Base-by-base conservation (phyloP, 30 jellyfish, hydroid and myxozoan species). In the Turritopsis dohrnii region DNA sequence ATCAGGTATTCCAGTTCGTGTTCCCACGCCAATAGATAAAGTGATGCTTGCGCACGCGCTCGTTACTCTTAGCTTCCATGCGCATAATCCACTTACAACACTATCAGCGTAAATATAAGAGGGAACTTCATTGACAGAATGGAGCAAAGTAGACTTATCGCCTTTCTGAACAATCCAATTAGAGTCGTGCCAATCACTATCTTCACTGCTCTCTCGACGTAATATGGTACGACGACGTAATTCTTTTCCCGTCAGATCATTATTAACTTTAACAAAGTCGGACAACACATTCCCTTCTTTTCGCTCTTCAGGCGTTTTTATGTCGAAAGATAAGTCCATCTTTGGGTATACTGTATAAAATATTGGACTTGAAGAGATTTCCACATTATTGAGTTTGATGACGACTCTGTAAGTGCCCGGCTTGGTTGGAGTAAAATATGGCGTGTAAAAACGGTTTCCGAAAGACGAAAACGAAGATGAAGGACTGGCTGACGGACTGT, bases 151-250 rank as follows among this genome's bases (percentile, higher is more conserved):
- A 9, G 83, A 74, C 41, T 74, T 74, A 74, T 74, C 83, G 7
- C 83, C 83, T 30, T 74, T 74, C 23, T 74, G 83, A 26, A 74
- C 83, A 17, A 74, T 30, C 83, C 83, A 74, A 18, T 26, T 26
- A 24, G 54, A 24, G 41, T 29, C 83, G 0, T 29, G 54, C 83
- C 83, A 74, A 24, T 74, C 83, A 21, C 54, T n/a, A 71, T 74
- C 83, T 74, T 74, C 83, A 4, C 83, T 74, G 83, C 71, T 74
- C 23, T 74, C 65, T 16, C 83, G 83, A n/a, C 83, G 83, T 7
- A 29, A 23, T 21, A 74, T 1, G 16, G 54, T 23, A 13, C 65
- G 54, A 0, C 81, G 81, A 7, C 83, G 53, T 74, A 22, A 30
- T 23, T 74, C 83, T 22, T 74, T 30, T 72, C 24, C 65, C 27